Conservation (phyloP, 2,113 vertebrate species). For the Cacatua alba region DNA sequence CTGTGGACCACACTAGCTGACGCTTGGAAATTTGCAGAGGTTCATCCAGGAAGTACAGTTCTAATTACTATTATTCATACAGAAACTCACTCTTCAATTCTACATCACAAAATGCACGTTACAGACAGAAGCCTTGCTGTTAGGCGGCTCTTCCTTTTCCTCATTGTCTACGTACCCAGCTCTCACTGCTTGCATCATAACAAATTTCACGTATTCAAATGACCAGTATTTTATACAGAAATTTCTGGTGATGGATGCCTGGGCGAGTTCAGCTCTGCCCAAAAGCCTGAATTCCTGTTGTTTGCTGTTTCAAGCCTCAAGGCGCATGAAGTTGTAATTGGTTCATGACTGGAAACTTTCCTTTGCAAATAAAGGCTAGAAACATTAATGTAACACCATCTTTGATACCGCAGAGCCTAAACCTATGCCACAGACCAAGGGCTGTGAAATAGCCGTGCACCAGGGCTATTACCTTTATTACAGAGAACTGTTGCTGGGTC, state of each 20-base stretch:
- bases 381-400: background rate
- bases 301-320: background rate
- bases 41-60: background rate
- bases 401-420: background rate
- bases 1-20: background rate
- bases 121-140: background rate
- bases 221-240: background rate
- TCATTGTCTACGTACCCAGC: background rate
- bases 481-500: background rate
- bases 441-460: background rate
- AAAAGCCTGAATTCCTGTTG: background rate
- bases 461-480: background rate
- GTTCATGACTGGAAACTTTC: background rate
- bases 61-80: background rate
- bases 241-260: background rate
- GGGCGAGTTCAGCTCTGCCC: background rate
- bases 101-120: fast-evolving
- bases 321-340: background rate
- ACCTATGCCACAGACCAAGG: background rate
- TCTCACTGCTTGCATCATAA: background rate
- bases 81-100: background rate
- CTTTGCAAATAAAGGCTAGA: background rate
- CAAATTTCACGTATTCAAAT: background rate
- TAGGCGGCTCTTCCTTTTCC: background rate
- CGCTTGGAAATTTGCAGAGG: background rate